These are phyloP conservation scores for Malacoctenus gilli DNA, from an alignment of 2,797 vertebrate genomes.

Conservation along the genomic window DNA sequence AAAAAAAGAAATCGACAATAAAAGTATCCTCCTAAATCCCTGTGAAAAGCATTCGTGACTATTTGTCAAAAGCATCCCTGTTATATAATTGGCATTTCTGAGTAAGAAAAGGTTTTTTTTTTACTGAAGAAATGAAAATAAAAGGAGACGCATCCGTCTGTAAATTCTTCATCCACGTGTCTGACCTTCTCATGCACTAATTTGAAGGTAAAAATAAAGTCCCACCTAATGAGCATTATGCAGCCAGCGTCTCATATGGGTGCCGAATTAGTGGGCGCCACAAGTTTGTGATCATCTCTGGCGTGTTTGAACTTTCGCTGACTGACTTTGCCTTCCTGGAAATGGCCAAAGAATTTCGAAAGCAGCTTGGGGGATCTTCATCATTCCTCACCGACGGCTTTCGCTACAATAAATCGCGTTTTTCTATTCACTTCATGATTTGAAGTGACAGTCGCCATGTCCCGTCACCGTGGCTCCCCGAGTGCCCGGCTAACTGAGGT, in stretches of 20 bases:
- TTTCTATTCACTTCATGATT: constrained; percentile 51
- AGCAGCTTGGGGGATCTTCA: constrained; percentile 38
- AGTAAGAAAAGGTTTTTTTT: constrained; percentile 6
- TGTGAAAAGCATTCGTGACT: background rate
- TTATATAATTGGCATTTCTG: background rate
- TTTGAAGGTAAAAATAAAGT: constrained; percentile 18
- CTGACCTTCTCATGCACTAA: constrained; percentile 32
- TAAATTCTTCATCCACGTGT: constrained; percentile 7
- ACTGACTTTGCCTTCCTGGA: constrained; percentile 38
- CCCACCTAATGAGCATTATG: constrained; percentile 13
- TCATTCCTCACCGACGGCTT: constrained; percentile 47
- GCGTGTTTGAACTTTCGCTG: constrained; percentile 30
- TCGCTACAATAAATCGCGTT: constrained; percentile 51
- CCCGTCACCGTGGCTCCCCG: constrained; percentile 50
- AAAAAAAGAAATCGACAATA: no score
- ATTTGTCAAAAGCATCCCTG: background rate
- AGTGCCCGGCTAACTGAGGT: constrained; percentile 46
- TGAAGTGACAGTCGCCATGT: constrained; percentile 54
- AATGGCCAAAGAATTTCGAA: constrained; percentile 30
- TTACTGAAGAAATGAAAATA: constrained; percentile 1
- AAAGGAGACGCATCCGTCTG: constrained; percentile 25
- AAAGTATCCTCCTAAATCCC: no score
- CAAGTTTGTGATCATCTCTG: constrained; percentile 34
- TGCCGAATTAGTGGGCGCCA: constrained; percentile 21
- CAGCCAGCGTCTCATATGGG: constrained; percentile 22